Conservation (phyloP, 2,113 vertebrate genomes). For the Ceuthmochares aereus region DNA sequence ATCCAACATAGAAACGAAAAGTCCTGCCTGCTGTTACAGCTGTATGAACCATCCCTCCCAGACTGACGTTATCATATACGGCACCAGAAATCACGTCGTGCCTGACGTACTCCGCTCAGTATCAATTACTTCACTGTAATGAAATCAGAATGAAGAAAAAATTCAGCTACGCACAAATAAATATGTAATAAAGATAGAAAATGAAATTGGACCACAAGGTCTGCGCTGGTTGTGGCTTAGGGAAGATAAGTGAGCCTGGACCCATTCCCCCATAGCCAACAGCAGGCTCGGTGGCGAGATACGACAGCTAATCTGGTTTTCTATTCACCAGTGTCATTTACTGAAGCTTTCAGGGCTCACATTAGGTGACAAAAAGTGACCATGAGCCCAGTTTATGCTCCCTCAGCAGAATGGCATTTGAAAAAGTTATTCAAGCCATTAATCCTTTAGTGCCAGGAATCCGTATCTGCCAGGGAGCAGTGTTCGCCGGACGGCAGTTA, state of each 20-base stretch:
- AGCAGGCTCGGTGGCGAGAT: not conserved
- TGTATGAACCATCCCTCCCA: not conserved
- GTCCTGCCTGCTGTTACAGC: not conserved
- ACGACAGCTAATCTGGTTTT: not conserved
- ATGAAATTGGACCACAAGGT: not conserved
- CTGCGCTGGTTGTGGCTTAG: not conserved
- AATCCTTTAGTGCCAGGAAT: not conserved
- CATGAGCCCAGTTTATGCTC: not conserved
- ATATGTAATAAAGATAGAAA: not conserved
- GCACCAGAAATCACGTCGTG: not conserved
- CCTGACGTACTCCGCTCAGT: not conserved
- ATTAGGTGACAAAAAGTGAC: not conserved
- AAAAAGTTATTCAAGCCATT: not conserved
- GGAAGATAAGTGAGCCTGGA: not conserved
- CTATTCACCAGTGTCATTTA: not conserved
- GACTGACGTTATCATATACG: not conserved
- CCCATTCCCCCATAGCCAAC: not conserved
- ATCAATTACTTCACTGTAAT: not conserved
- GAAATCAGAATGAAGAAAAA: not conserved
- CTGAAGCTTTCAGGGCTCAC: not conserved
- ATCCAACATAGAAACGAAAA: not conserved
- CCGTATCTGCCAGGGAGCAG: not conserved
- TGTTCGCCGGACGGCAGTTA: not conserved
- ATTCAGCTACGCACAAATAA: not conserved
- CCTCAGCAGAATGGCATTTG: not conserved